Percentiles rank a stretch among this genome's conserved stretches.
phyloP scores from a whole-genome alignment of 2,797 vertebrate species.

The Phoebastria nigripes region DNA sequence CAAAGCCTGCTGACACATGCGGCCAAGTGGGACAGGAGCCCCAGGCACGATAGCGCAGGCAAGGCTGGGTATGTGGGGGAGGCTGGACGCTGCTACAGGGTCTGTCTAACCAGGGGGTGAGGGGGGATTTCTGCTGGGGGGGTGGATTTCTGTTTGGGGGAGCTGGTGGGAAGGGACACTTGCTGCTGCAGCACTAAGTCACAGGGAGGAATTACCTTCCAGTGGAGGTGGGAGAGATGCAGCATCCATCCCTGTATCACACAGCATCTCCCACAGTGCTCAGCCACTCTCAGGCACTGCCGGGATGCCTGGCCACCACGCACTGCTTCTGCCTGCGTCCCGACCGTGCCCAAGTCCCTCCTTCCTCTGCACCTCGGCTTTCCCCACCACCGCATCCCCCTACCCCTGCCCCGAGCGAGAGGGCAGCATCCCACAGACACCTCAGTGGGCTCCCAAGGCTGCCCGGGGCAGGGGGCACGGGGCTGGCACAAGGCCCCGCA shows the following conservation, averaged over 20 bases:
- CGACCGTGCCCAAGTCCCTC: not conserved
- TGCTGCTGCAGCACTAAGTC: not conserved
- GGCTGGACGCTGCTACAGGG: not conserved
- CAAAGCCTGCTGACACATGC: not conserved
- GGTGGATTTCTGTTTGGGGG: not conserved
- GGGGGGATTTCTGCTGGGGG: not conserved
- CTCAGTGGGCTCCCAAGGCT: not conserved
- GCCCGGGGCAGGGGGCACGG: not conserved
- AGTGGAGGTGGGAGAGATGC: not conserved
- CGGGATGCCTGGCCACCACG: fast-evolving
- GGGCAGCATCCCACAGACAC: not conserved
- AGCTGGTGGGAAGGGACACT: not conserved
- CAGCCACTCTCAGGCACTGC: fast-evolving
- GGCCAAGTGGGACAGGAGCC: not conserved
- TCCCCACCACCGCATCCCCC: fast-evolving
- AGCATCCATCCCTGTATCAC: fast-evolving
- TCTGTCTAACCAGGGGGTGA: not conserved
- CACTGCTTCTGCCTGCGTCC: not conserved
- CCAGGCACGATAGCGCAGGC: not conserved
- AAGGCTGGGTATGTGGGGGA: not conserved
- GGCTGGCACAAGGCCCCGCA: not conserved
- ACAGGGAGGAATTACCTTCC: not conserved
- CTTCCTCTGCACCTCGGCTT: not conserved
- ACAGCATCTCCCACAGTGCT: not conserved
- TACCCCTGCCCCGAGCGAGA: not conserved